Evolutionary conservation across 2,797 vertebrate genomes (phyloP).

Genomic region (Myotis myotis): DNA sequence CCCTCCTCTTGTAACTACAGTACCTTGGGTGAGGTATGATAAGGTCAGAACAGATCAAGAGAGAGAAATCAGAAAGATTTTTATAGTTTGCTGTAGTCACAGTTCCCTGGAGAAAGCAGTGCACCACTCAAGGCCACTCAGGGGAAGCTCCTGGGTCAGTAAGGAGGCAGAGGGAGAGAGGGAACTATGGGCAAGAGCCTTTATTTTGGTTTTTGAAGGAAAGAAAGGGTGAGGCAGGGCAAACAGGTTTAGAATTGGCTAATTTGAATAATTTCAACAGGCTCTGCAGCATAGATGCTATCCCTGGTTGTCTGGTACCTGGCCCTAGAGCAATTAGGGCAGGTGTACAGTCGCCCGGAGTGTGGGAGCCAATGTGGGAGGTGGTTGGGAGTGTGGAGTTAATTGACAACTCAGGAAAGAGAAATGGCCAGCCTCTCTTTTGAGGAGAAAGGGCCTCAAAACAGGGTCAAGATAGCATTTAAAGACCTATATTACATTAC

Average conservation of each 20-base stretch:
- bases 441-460: neutral
- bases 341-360: neutral
- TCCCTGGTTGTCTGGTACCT: neutral
- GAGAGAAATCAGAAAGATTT: neutral
- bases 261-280: neutral
- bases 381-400: neutral
- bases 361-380: neutral
- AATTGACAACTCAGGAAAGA: neutral
- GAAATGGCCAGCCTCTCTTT: neutral
- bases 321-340: neutral
- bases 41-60: neutral
- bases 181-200: neutral
- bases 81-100: neutral
- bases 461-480: neutral
- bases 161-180: neutral
- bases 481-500: neutral
- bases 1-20: neutral
- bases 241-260: neutral
- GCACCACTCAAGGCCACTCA: neutral
- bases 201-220: neutral
- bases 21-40: neutral
- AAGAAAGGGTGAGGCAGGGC: neutral
- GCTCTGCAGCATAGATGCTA: neutral
- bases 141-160: neutral
- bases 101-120: neutral